Conservation (phyloP, 2,113 vertebrate genomes). For the Seriola quinqueradiata region DNA sequence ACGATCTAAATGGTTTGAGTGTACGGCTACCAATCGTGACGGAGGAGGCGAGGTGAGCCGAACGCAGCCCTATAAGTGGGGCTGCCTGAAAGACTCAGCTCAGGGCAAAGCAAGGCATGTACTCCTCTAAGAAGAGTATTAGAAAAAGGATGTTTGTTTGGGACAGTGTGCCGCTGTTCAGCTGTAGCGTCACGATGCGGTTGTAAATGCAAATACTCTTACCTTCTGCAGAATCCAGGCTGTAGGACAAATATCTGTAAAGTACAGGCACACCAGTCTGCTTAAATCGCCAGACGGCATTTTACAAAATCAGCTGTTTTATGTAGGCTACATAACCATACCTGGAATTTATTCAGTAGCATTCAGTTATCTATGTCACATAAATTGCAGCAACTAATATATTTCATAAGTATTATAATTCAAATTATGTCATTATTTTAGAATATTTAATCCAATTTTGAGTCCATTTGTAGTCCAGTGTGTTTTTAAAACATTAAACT, state of each 20-base stretch:
- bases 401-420: background rate
- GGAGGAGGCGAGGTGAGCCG: background rate
- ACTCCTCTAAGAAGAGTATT: background rate
- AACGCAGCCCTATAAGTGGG: accelerated
- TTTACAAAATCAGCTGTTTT: background rate
- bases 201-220: constrained; percentile 15
- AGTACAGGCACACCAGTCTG: background rate
- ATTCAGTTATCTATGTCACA: background rate
- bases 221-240: background rate
- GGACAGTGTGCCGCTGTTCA: constrained; percentile 11
- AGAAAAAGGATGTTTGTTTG: constrained; percentile 65
- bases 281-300: background rate
- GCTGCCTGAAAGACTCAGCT: constrained; percentile 24
- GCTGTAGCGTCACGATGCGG: constrained; percentile 71
- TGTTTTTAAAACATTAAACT: background rate
- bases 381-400: background rate
- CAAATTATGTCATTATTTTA: background rate
- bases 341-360: background rate
- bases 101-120: background rate
- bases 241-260: background rate
- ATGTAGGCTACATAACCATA: background rate
- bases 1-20: background rate
- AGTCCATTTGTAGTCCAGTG: background rate
- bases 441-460: background rate
- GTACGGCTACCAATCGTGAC: background rate